A percentile compares a stretch with the other conserved stretches of the same genome.
These are phyloP conservation scores for Lipophrys pholis DNA, from an alignment of 2,113 vertebrate genomes.

Conservation along the genomic window DNA sequence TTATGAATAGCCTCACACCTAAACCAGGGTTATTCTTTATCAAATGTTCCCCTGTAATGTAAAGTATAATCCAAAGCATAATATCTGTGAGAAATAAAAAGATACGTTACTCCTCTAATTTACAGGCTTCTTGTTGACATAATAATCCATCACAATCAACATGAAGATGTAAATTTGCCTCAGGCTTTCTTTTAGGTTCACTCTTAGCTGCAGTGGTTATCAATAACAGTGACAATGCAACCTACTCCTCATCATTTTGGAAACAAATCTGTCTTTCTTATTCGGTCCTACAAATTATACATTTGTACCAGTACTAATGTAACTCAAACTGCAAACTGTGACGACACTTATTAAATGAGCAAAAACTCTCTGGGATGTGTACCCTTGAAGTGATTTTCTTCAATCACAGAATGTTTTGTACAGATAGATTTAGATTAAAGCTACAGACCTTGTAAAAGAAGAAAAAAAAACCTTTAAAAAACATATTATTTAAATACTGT, in stretches of 20 bases:
- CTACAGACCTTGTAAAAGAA: no score
- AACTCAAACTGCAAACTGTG: no score
- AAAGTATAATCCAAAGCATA: not conserved
- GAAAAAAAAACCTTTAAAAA: no score
- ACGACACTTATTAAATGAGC: no score
- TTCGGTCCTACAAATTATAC: no score
- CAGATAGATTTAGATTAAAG: no score
- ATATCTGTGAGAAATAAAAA: not conserved
- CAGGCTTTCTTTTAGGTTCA: not conserved
- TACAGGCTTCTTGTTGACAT: not conserved
- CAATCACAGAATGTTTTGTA: no score
- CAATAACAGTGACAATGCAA: not conserved
- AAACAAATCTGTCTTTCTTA: no score
- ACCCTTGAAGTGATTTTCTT: no score
- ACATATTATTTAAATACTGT: no score
- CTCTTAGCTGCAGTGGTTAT: slow-evolving; percentile 12
- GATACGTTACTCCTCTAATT: not conserved
- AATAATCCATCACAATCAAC: not conserved
- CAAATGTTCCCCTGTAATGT: not conserved
- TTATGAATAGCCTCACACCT: not conserved
- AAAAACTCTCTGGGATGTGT: no score
- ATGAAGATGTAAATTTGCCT: not conserved
- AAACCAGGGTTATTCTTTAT: not conserved
- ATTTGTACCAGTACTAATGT: no score
- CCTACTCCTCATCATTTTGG: not conserved